These are phyloP conservation scores for Rhyacophila evoluta DNA, from an alignment of 2,888 invertebrate species.

Conservation along the genomic window DNA sequence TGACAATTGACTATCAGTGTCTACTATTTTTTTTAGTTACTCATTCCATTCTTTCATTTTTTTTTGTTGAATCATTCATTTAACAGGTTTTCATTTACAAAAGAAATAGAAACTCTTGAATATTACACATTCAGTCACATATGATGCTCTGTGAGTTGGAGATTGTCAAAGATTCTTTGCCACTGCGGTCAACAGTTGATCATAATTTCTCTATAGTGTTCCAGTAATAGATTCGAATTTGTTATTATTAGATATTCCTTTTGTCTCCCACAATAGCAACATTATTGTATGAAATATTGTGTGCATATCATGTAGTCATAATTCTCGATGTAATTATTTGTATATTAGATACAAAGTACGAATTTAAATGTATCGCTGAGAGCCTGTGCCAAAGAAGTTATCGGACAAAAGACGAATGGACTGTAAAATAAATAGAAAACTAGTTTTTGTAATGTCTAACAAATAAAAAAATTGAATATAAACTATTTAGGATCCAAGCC, in stretches of 20 bases:
- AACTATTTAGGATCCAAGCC: slow-evolving; percentile 14
- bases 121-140: too few species aligned
- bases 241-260: background rate
- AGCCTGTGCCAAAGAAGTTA: slow-evolving; percentile 22
- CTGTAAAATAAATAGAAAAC: slow-evolving; percentile 6
- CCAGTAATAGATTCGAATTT: background rate
- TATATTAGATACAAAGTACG: background rate
- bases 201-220: too few species aligned
- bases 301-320: background rate
- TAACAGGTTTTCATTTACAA: too few species aligned
- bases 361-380: slow-evolving; percentile 2
- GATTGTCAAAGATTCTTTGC: too few species aligned
- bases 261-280: background rate
- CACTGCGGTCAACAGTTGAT: too few species aligned
- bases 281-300: background rate
- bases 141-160: too few species aligned
- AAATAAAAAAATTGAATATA: background rate
- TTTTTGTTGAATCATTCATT: too few species aligned
- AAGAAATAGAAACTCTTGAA: too few species aligned
- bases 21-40: too few species aligned
- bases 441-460: slow-evolving; percentile 9
- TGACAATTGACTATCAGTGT: too few species aligned
- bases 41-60: too few species aligned
- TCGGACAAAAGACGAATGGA: slow-evolving; percentile 19
- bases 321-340: background rate